phyloP scores from a whole-genome alignment of 2,113 vertebrate genomes.

The Anolis sagrei region DNA sequence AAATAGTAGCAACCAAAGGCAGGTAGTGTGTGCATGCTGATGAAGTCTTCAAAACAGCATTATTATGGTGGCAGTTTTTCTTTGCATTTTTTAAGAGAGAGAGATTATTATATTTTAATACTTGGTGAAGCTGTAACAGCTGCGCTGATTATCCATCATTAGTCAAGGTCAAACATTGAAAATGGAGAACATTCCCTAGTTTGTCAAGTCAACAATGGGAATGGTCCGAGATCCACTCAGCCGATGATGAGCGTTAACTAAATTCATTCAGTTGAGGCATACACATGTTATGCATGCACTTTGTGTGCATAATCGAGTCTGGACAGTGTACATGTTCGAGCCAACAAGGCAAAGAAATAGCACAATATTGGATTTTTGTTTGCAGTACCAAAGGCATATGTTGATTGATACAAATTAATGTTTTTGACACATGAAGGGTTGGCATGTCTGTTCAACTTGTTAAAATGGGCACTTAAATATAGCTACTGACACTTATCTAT shows the following conservation, averaged over 20 bases:
- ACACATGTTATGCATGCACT: slow-evolving; percentile 60
- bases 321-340: slow-evolving; percentile 53
- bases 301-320: slow-evolving; percentile 50
- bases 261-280: slow-evolving; percentile 57
- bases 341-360: slow-evolving; percentile 61
- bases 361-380: slow-evolving; percentile 74
- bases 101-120: slow-evolving; percentile 47
- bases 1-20: slow-evolving; percentile 27
- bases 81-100: background rate
- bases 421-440: slow-evolving; percentile 51
- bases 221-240: slow-evolving; percentile 58
- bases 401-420: slow-evolving; percentile 65
- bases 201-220: slow-evolving; percentile 80
- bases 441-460: slow-evolving; percentile 28
- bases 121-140: slow-evolving; percentile 76
- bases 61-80: slow-evolving; percentile 55
- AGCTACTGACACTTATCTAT: background rate
- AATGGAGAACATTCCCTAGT: slow-evolving; percentile 78
- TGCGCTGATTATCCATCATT: slow-evolving; percentile 80
- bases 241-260: slow-evolving; percentile 49
- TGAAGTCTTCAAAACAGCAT: slow-evolving; percentile 79
- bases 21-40: slow-evolving; percentile 46
- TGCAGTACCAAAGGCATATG: slow-evolving; percentile 76
- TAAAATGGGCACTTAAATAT: slow-evolving; percentile 33
- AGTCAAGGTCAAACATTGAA: slow-evolving; percentile 81